Evolutionary conservation across 2,888 invertebrate genomes (phyloP), one percentile per base, ranked within the genome.

Genomic region (Esperia sulphurella): DNA sequence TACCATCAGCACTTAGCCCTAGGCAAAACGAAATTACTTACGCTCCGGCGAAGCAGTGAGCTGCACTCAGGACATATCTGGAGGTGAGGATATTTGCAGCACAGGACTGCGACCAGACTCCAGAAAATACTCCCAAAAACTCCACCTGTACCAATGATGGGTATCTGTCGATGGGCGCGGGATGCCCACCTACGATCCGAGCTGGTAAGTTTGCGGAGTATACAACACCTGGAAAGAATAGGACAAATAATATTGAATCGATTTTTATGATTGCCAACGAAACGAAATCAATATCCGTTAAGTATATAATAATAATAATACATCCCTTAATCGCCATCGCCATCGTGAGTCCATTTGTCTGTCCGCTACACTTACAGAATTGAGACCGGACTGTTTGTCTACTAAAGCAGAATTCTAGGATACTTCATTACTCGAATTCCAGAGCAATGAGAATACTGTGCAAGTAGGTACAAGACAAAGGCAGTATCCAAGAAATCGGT

Each of bases 91-190:
- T 67, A 50, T 48, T 75, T 12, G 58, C 74, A 0, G 57, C 79
- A 43, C 75, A 77, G 5, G 52, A 51, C 53, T 75, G 77, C 1
- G 49, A 41, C 78, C 77, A 79, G 8, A 49, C 6, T 0, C 57
- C 61, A 3, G 53, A 45, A 31, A 48, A 55, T 0, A 52, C 0
- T 1, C 50, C 50, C 2, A 46, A 21, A 35, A 14, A 54, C 2
- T 80, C 77, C 8, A 77, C 64, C 44, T 76, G 76, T 0, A 77
- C 74, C 2, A 79, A 48, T 3, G 59, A 58, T 0, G 77, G 75
- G 48, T 75, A 71, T 0, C 50, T 1, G 1, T 71, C 66, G 28
- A 76, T 64, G n/a, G 63, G 67, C 0, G 75, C 66, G 0, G 60
- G 55, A 2, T 57, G 28, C 1, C 75, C 77, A 0, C 77, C 76